Evolutionary conservation across 2,113 vertebrate genomes (phyloP).

Genomic region (Lepidothrix coronata): DNA sequence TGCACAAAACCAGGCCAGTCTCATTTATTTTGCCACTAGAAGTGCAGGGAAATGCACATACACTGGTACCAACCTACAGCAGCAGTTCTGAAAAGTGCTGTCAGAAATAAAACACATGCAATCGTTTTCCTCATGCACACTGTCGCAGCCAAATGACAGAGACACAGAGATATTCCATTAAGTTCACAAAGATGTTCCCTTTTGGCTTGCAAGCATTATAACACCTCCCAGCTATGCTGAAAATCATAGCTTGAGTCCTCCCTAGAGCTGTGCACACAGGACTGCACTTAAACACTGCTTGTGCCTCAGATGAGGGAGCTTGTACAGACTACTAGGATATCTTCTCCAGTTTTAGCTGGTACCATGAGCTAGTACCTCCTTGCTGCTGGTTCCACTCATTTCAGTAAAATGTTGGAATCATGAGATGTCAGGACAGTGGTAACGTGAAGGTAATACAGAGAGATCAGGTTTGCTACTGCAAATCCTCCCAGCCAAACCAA

Average conservation of each 20-base stretch:
- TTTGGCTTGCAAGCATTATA: neutral
- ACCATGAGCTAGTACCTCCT: neutral
- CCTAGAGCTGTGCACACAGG: neutral
- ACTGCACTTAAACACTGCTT: neutral
- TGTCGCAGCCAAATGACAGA: neutral
- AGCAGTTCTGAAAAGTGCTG: neutral
- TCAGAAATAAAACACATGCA: neutral
- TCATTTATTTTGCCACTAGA: neutral
- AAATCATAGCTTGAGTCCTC: neutral
- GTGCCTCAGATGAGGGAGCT: neutral
- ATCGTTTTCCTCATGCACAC: neutral
- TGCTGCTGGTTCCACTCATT: neutral
- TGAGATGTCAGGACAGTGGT: neutral
- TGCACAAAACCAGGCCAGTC: neutral
- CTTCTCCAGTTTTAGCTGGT: neutral
- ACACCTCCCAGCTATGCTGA: neutral
- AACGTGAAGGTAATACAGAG: neutral
- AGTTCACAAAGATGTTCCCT: neutral
- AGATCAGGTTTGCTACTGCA: conserved; percentile 4
- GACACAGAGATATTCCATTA: neutral
- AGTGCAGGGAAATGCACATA: neutral
- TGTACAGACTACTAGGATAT: neutral
- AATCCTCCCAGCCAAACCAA: conserved; percentile 44
- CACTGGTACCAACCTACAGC: neutral
- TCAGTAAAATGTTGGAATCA: neutral